Evolutionary conservation across 1,140 invertebrate genomes (phyloP).

Genomic region (Drosophila nebulosa): DNA sequence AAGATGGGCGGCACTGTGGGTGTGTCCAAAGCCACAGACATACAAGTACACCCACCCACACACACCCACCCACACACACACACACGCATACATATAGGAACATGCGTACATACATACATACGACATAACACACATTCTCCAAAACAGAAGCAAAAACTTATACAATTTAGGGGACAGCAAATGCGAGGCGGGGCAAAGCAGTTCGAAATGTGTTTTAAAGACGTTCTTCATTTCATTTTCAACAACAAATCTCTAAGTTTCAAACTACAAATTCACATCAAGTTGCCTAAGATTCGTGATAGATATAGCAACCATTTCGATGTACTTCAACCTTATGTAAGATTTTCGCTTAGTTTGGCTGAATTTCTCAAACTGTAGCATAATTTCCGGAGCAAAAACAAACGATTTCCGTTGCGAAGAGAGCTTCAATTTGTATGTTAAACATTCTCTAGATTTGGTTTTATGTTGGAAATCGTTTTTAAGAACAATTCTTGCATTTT

Average conservation of each 20-base stretch:
- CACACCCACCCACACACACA: too few relatives aligned
- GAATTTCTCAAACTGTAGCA: too few relatives aligned
- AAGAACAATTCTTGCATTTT: neutral
- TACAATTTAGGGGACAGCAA: neutral
- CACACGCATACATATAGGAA: too few relatives aligned
- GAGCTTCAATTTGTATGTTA: neutral
- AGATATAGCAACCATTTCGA: too few relatives aligned
- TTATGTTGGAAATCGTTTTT: neutral
- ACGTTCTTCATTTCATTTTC: neutral
- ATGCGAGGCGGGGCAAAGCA: too few relatives aligned
- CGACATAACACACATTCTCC: neutral
- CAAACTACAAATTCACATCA: too few relatives aligned
- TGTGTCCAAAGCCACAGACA: constrained; percentile 5
- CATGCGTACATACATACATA: neutral
- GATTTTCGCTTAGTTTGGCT: too few relatives aligned
- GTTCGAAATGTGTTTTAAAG: neutral
- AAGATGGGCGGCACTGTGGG: constrained; percentile 2
- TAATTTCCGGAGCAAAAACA: neutral
- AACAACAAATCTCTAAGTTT: neutral
- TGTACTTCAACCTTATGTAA: too few relatives aligned
- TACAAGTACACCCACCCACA: neutral
- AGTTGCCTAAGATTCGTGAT: too few relatives aligned
- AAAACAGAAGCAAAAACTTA: neutral
- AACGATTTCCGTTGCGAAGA: too few relatives aligned
- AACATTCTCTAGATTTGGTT: too few relatives aligned